Base-by-base conservation (phyloP, 2,888 invertebrate genomes). In the Eudasyphora cyanicolor region DNA sequence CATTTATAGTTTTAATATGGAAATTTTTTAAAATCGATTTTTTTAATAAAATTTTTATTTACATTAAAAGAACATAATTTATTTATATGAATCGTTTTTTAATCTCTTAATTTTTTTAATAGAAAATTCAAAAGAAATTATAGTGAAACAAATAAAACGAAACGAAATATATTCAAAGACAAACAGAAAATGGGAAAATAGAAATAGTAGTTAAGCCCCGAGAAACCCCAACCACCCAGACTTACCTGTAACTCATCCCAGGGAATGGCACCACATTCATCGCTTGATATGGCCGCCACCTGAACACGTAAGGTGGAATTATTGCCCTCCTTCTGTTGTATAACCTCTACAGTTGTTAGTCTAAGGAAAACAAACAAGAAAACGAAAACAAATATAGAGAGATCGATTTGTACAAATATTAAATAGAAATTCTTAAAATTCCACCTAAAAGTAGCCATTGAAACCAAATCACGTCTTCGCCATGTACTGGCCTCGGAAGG, bases 221-320 rank as follows among this genome's bases (percentile, higher is more conserved):
- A 57, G 60, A 70, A 77, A 60, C 54, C 5, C 19, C 3, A 21
- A 38, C 19, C 1, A 8, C 32, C 17, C 17, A 64, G 62, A 79
- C 88, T 76, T 92, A 97, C 97, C 95, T 98, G 98, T 93, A 98
- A 96, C 92, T 98, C 98, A 89, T 98, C 98, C 96, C 97, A 98
- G 0, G 97, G 96, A 89, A 98, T 97, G 54, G 97, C 95, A 51
- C 95, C 94, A 89, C 97, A 97, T 91, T 98, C 98, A 88, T 97
- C 96, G 73, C 95, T 95, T 32, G 93, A 93, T 6, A 98, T 92
- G 86, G 96, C 94, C 8, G 95, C 94, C 45, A 96, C 94, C 92
- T 96, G 95, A 60, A 95, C 89, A 89, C 95, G 95, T 54, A 96
- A 93, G 0, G 94, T 93, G 0, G 96, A 95, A 42, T 94, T 93